Conservation (phyloP, 2,113 vertebrate species). For the Acanthochromis polyacanthus region DNA sequence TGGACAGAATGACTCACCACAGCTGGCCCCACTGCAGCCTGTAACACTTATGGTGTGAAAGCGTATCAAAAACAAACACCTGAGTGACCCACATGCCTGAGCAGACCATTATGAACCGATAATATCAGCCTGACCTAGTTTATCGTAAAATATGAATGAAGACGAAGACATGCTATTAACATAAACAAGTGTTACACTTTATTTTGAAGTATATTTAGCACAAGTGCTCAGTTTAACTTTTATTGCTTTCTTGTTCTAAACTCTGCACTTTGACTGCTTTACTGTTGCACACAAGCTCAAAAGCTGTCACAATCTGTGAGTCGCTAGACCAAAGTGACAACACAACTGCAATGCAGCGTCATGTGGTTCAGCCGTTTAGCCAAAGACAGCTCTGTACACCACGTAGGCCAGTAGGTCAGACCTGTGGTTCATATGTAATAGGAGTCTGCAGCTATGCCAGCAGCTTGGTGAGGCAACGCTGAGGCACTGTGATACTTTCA, state of each 20-base stretch:
- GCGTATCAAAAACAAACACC: conserved; percentile 24
- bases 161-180: neutral
- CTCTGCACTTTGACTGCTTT: neutral
- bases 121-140: neutral
- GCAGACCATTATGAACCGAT: neutral
- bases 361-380: conserved; percentile 4
- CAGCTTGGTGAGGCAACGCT: neutral
- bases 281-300: neutral
- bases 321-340: neutral
- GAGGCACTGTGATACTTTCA: neutral
- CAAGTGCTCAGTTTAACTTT: no score
- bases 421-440: conserved; percentile 4
- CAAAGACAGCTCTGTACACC: neutral
- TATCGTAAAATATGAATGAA: neutral
- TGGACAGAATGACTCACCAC: neutral
- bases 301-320: neutral
- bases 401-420: neutral
- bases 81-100: neutral
- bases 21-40: neutral
- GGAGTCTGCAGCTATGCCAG: neutral
- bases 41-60: neutral
- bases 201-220: no score
- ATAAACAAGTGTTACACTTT: no score
- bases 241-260: no score
- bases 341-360: conserved; percentile 1